A percentile compares a stretch with the other conserved stretches of the same genome.
phyloP scores from a whole-genome alignment of 2,888 invertebrate genomes.

The Gastracanthus pulcherrimus region DNA sequence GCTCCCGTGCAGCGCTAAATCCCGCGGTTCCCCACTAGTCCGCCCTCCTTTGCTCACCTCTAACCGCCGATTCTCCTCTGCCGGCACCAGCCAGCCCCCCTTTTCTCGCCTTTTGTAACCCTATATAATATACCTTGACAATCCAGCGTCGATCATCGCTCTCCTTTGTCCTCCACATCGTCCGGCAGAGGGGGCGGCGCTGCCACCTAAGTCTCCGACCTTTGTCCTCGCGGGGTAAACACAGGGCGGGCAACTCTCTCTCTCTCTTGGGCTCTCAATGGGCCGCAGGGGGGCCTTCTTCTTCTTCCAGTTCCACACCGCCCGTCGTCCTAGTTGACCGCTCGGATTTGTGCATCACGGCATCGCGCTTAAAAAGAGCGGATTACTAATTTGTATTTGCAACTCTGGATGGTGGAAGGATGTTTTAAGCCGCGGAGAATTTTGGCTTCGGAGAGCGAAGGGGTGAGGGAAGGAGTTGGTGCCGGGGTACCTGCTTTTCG shows the following conservation, averaged over 20 bases:
- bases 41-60: neutral
- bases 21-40: neutral
- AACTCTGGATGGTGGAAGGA: neutral
- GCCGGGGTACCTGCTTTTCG: neutral
- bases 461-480: neutral
- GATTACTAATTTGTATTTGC: slow-evolving; percentile 34
- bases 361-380: slow-evolving; percentile 5
- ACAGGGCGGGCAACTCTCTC: slow-evolving; percentile 18
- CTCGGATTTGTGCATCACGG: slow-evolving; percentile 2
- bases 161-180: neutral
- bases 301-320: slow-evolving; percentile 3
- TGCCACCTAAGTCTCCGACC: neutral
- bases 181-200: neutral
- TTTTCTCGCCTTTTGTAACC: neutral
- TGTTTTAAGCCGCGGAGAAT: neutral
- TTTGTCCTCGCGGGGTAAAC: slow-evolving; percentile 25
- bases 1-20: neutral
- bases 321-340: slow-evolving; percentile 1
- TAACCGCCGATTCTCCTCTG: neutral
- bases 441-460: neutral
- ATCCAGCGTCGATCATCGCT: slow-evolving; percentile 7
- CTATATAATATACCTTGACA: neutral
- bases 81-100: neutral
- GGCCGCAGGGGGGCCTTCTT: neutral
- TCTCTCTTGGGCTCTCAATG: too few species aligned